Conservation (phyloP, 1,140 invertebrate genomes). For the Oreohelix idahoensis region DNA sequence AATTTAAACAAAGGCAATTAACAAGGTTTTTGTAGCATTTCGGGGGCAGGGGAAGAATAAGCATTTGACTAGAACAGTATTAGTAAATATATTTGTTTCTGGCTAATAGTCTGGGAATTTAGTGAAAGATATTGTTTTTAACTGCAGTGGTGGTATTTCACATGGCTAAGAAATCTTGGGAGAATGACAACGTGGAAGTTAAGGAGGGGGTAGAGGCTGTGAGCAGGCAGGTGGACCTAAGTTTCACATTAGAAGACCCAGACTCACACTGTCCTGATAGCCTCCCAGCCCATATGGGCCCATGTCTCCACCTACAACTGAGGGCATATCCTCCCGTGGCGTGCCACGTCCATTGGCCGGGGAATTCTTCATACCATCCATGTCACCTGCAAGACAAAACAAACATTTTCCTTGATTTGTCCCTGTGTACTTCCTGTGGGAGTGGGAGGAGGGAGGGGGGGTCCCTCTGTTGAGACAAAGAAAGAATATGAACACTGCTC, state of each 20-base stretch:
- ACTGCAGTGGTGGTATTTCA: neutral
- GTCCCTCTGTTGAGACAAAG: too few relatives aligned
- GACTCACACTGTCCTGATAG: conserved; percentile 70
- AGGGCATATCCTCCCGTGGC: conserved; percentile 86
- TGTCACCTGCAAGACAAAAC: conserved; percentile 77
- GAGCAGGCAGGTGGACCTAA: neutral
- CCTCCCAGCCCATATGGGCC: conserved; percentile 91
- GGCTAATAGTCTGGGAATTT: neutral
- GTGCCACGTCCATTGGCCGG: conserved; percentile 92
- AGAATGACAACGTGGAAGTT: conserved; percentile 6
- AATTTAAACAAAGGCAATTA: too few relatives aligned
- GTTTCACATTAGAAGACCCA: conserved; percentile 41
- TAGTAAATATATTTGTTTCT: neutral
- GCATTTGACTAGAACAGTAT: neutral
- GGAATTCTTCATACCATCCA: conserved; percentile 97
- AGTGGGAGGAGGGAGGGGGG: too few relatives aligned
- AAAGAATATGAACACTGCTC: too few relatives aligned
- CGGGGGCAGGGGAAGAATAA: neutral
- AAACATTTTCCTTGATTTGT: neutral
- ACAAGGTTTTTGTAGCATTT: too few relatives aligned
- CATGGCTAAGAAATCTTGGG: neutral
- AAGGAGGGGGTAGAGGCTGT: neutral
- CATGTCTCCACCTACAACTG: conserved; percentile 88
- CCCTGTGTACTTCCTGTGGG: too few relatives aligned
- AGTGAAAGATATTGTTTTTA: too few relatives aligned